A percentile compares a stretch with the other conserved stretches of the same genome.
Evolutionary conservation across 1,140 invertebrate species (phyloP).

Genomic region (Heterodera schachtii): DNA sequence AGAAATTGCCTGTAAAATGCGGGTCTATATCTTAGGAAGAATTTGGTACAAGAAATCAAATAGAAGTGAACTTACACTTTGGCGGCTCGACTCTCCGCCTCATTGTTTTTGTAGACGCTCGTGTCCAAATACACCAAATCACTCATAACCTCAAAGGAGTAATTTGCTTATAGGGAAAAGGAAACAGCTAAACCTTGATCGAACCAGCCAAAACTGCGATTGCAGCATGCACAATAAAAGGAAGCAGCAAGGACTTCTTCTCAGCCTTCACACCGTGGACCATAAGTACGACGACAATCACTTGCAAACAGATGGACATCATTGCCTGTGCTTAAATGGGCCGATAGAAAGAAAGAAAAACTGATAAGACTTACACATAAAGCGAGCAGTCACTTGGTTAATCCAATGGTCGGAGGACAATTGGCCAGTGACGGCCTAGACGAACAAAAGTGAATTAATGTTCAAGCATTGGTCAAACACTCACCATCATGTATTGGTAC

Average conservation of each 20-base stretch:
- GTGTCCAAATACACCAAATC: constrained; percentile 41
- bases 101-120: constrained; percentile 33
- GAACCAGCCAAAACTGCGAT: constrained; percentile 61
- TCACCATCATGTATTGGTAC: constrained; percentile 54
- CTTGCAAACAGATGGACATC: constrained; percentile 57
- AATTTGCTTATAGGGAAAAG: too few relatives aligned
- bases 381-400: constrained; percentile 55
- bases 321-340: constrained; percentile 49
- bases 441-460: constrained; percentile 21
- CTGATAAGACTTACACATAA: constrained; percentile 52
- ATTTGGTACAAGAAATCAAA: not conserved
- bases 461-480: constrained; percentile 9
- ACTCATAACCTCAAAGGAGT: constrained; percentile 20
- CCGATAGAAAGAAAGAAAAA: constrained; percentile 29
- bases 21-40: too few relatives aligned
- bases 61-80: not conserved
- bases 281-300: constrained; percentile 61
- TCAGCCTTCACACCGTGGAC: constrained; percentile 59
- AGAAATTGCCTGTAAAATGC: constrained; percentile 54
- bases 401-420: constrained; percentile 56
- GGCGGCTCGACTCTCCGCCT: constrained; percentile 16
- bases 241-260: constrained; percentile 54
- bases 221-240: constrained; percentile 60
- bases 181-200: constrained; percentile 42
- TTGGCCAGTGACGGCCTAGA: constrained; percentile 47